Base-by-base conservation (phyloP, 2,888 invertebrate genomes). In the Drosophila yooni region DNA sequence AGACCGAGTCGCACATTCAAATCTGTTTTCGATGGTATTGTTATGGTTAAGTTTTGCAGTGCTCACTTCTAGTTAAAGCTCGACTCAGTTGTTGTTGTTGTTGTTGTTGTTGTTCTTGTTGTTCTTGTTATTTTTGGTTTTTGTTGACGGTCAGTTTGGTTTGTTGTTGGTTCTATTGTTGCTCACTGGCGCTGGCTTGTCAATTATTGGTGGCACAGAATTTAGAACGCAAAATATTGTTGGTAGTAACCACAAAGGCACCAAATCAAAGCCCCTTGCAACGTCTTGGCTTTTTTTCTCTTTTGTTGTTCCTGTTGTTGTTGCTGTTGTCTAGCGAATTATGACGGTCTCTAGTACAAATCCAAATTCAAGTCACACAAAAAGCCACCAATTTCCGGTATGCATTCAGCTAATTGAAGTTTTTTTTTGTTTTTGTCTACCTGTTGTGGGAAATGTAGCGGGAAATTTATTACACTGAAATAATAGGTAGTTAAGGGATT, bases 151-250 rank as follows among this genome's bases (percentile, higher is more conserved):
- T 70, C 68, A 79, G 75, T 73, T 70, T 68, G 52, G 71, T 52
- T 29, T 4, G 18, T 27, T 7, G 34, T 61, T 59, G 46, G 59
- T 63, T 73, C 70, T 70, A 66, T 77, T 76, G 76, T 71, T 75
- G 63, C 56, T 69, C 69, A 11, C 27, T 76, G 79, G 76, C 79
- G 83, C 82, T 84, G 81, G 63, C 78, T 87, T 90, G 91, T 91
- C 89, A 90, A 90, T 90, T 90, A 91, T 89, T 87, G 83, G 31
- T 64, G 50, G 73, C 76, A 75, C 62, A 82, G 79, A 91, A 91
- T 91, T 88, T 84, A 80, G 91, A 90, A 88, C 86, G 86, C 83
- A 71, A 72, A 79, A 70, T 64, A 65, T 59, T 57, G 74, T 74
- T 74, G 66, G 69, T 67, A 79, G 56, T n/a, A 38, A 85, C 85